These are phyloP conservation scores for Chloroclystis v-ata DNA, from an alignment of 2,888 invertebrate genomes.

Conservation along the genomic window DNA sequence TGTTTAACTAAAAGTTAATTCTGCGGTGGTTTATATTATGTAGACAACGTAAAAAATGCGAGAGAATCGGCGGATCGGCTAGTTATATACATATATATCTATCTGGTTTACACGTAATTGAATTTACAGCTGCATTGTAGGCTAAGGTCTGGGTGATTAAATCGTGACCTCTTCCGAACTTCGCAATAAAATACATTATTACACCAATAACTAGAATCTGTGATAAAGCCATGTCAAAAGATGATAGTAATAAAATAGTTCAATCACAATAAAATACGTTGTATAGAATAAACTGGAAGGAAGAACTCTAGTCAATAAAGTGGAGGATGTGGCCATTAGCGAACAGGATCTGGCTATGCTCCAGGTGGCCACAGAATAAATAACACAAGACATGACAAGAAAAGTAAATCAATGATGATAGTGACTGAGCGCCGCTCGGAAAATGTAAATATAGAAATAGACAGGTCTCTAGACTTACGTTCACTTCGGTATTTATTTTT, in stretches of 20 bases:
- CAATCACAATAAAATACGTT: constrained; percentile 10
- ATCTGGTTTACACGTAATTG: too few relatives aligned
- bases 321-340: constrained; percentile 18
- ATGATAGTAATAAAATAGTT: background rate
- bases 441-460: constrained; percentile 1
- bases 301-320: constrained; percentile 18
- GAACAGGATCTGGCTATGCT: constrained; percentile 26
- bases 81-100: too few relatives aligned
- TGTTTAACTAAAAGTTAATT: too few relatives aligned
- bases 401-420: constrained; percentile 24
- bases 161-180: too few relatives aligned
- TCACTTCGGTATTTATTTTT: constrained; percentile 1
- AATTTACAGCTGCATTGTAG: too few relatives aligned
- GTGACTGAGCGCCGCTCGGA: constrained; percentile 7
- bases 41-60: too few relatives aligned
- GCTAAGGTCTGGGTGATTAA: too few relatives aligned
- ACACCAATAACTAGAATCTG: too few relatives aligned
- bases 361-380: constrained; percentile 19
- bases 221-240: too few relatives aligned
- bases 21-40: too few relatives aligned
- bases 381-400: constrained; percentile 15
- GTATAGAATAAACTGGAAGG: constrained; percentile 14
- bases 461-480: background rate
- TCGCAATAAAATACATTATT: too few relatives aligned
- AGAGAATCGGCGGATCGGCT: too few relatives aligned